Evolutionary conservation across 2,797 vertebrate genomes (phyloP).

Genomic region (Pseudochromis fuscus): DNA sequence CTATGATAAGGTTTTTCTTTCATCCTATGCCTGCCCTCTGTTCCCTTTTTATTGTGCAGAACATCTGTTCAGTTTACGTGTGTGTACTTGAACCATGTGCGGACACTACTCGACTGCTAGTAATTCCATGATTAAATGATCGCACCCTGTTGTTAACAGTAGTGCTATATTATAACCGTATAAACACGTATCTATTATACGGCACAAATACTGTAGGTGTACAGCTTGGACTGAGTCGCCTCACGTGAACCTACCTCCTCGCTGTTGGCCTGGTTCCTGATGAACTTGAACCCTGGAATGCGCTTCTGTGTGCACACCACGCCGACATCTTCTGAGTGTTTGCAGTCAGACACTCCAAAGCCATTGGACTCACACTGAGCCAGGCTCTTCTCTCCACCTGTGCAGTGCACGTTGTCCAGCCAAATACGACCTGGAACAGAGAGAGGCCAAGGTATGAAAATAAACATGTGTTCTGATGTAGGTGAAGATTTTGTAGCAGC

Average conservation of each 20-base stretch:
- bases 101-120: slow-evolving; percentile 14
- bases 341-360: slow-evolving; percentile 94
- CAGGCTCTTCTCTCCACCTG: slow-evolving; percentile 88
- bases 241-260: slow-evolving; percentile 82
- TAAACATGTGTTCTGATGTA: neutral
- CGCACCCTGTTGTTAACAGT: slow-evolving; percentile 15
- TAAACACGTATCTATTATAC: neutral
- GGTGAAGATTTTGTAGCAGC: neutral
- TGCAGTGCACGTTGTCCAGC: slow-evolving; percentile 95
- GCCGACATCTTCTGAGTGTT: slow-evolving; percentile 94
- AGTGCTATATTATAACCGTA: neutral
- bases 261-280: slow-evolving; percentile 82
- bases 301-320: slow-evolving; percentile 92
- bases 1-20: slow-evolving; percentile 43
- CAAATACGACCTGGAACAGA: slow-evolving; percentile 88
- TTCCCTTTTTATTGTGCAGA: slow-evolving; percentile 23
- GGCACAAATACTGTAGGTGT: neutral
- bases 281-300: slow-evolving; percentile 93
- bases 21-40: slow-evolving; percentile 30
- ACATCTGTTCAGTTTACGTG: slow-evolving; percentile 52
- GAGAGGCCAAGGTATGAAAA: neutral
- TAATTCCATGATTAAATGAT: slow-evolving; percentile 6
- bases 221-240: slow-evolving; percentile 1
- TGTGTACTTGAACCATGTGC: slow-evolving; percentile 39
- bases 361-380: slow-evolving; percentile 91